phyloP scores from a whole-genome alignment of 2,888 invertebrate genomes.

The Dolichomitus sp. region DNA sequence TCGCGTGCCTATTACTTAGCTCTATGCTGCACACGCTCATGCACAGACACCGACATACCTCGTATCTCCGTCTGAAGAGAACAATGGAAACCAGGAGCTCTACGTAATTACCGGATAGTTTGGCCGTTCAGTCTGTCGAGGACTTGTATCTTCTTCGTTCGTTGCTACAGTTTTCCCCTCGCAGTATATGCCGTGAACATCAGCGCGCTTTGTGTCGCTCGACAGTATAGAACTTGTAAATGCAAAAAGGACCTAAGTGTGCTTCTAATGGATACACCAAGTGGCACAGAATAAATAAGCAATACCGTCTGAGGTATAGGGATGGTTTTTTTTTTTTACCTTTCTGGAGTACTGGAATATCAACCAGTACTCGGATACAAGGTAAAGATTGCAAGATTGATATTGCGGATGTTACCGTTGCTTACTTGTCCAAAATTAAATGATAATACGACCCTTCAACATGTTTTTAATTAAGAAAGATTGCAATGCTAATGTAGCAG shows the following conservation, averaged over 20 bases:
- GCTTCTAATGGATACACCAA: conserved; percentile 26
- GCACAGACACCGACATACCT: conserved; percentile 16
- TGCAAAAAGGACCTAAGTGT: conserved; percentile 2
- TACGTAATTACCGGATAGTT: conserved; percentile 78
- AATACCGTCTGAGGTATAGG: not conserved
- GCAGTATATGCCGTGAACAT: not conserved
- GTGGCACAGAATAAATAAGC: conserved; percentile 6
- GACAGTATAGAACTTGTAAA: conserved; percentile 11
- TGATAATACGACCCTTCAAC: not conserved
- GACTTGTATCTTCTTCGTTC: conserved; percentile 53
- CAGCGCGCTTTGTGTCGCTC: conserved; percentile 20
- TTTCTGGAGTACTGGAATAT: not conserved
- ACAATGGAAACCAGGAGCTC: conserved; percentile 79
- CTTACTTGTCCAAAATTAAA: not conserved
- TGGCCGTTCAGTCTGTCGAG: conserved; percentile 64
- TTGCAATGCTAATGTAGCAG: not conserved
- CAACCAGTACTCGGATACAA: not conserved
- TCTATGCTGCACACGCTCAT: conserved; percentile 14
- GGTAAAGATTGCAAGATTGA: not conserved
- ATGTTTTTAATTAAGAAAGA: not conserved
- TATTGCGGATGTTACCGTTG: not conserved
- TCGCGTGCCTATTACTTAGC: conserved; percentile 72
- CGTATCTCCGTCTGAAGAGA: conserved; percentile 61
- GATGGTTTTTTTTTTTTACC: not conserved
- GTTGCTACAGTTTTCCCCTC: conserved; percentile 11